Conservation (phyloP, 2,797 vertebrate species). For the Ciconia nigra region DNA sequence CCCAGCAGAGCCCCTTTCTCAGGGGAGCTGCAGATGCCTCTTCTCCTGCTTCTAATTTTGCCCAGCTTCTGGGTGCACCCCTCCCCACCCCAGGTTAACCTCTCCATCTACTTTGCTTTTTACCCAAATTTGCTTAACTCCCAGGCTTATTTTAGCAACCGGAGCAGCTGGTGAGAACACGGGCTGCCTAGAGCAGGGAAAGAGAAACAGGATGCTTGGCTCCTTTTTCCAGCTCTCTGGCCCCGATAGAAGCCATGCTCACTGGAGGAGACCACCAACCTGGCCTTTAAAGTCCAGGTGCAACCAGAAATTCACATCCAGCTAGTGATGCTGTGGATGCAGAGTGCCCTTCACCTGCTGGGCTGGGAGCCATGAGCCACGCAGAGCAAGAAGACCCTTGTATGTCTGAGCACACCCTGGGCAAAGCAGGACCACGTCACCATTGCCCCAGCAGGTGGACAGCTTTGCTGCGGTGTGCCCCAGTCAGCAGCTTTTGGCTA, state of each 20-base stretch:
- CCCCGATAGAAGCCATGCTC: neutral
- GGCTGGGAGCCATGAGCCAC: neutral
- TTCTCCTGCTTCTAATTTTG: neutral
- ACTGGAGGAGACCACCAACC: neutral
- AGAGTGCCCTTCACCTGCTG: neutral
- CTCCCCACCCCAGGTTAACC: neutral
- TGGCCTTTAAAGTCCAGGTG: neutral
- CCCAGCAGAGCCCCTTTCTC: neutral
- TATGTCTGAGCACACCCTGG: neutral
- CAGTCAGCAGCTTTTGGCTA: neutral
- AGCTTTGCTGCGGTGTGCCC: neutral
- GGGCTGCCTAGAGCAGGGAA: neutral
- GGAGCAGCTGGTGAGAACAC: neutral
- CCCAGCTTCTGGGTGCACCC: neutral
- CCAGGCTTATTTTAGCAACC: neutral
- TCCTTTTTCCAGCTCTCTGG: constrained; percentile 12
- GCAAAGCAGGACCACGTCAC: neutral
- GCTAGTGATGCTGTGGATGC: neutral
- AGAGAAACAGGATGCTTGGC: constrained; percentile 14
- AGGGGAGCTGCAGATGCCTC: neutral
- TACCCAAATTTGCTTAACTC: neutral
- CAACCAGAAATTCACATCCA: neutral
- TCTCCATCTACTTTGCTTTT: neutral
- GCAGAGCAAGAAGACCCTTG: neutral
- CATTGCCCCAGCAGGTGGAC: rapidly evolving